phyloP scores from a whole-genome alignment of 2,888 invertebrate species.

The Camponotus fellah region DNA sequence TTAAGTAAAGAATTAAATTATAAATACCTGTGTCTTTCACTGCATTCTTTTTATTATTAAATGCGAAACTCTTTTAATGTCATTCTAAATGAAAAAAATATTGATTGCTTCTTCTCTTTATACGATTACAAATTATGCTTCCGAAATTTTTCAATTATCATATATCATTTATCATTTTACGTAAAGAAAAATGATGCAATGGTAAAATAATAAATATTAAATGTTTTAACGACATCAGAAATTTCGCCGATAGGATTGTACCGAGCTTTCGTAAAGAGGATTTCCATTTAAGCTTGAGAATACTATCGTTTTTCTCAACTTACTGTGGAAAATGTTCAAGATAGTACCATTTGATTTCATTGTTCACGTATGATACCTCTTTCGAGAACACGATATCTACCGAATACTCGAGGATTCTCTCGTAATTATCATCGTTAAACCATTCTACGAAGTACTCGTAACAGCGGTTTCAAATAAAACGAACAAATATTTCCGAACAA shows the following conservation, averaged over 20 bases:
- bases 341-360: slow-evolving; percentile 45
- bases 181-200: background rate
- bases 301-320: slow-evolving; percentile 21
- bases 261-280: slow-evolving; percentile 3
- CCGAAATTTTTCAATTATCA: slow-evolving; percentile 10
- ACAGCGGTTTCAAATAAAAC: slow-evolving; percentile 22
- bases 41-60: background rate
- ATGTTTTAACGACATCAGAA: slow-evolving; percentile 20
- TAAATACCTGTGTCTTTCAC: background rate
- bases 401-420: slow-evolving; percentile 31
- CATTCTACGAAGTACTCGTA: slow-evolving; percentile 9
- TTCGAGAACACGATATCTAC: slow-evolving; percentile 30
- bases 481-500: slow-evolving; percentile 48
- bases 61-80: background rate
- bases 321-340: slow-evolving; percentile 18
- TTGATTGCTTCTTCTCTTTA: background rate
- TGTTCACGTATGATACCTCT: slow-evolving; percentile 22
- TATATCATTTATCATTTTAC: background rate
- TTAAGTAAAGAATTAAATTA: background rate
- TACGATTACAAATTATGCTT: slow-evolving; percentile 1
- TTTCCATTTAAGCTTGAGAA: slow-evolving; percentile 19
- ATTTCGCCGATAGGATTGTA: slow-evolving; percentile 16
- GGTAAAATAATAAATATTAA: slow-evolving; percentile 21
- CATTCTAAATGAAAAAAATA: background rate
- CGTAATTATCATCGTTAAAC: slow-evolving; percentile 62